A percentile compares a stretch with the other conserved stretches of the same genome.
Evolutionary conservation across 1,140 invertebrate species (phyloP).

Genomic region (Pseudachorutes palmiensis): DNA sequence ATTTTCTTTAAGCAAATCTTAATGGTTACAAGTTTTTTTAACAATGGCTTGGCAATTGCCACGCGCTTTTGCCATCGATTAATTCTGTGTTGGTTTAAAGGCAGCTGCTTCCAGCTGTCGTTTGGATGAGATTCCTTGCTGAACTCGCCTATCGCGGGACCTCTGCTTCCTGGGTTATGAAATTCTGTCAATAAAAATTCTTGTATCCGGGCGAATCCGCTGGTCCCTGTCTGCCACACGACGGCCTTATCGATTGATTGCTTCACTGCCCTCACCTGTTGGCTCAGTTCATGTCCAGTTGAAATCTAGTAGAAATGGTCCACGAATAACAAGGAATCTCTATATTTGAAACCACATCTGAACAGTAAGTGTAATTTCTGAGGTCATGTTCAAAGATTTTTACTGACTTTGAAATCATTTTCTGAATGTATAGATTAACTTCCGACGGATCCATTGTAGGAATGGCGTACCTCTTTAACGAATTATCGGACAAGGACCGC

Average conservation of each 20-base stretch:
- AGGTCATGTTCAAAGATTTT: not conserved
- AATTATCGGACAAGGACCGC: conserved; percentile 1
- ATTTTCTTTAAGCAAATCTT: no score
- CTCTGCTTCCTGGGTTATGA: no score
- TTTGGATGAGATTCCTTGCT: no score
- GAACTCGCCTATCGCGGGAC: no score
- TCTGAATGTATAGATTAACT: not conserved
- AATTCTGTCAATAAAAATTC: no score
- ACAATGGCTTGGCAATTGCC: no score
- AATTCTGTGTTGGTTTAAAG: no score
- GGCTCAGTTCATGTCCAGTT: not conserved
- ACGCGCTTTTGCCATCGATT: no score
- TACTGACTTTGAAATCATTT: not conserved
- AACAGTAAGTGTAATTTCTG: not conserved
- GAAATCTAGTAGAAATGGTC: not conserved
- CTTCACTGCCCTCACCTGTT: not conserved
- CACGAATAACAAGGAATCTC: not conserved
- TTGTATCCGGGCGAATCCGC: no score
- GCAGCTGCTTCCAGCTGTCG: no score
- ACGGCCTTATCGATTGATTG: conserved; percentile 1
- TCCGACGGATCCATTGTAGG: not conserved
- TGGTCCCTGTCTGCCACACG: no score
- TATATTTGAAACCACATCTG: not conserved
- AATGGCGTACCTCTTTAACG: not conserved
- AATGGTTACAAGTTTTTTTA: no score